Base-by-base conservation (phyloP, 2,888 invertebrate genomes). In the Cryptus viduatorius region DNA sequence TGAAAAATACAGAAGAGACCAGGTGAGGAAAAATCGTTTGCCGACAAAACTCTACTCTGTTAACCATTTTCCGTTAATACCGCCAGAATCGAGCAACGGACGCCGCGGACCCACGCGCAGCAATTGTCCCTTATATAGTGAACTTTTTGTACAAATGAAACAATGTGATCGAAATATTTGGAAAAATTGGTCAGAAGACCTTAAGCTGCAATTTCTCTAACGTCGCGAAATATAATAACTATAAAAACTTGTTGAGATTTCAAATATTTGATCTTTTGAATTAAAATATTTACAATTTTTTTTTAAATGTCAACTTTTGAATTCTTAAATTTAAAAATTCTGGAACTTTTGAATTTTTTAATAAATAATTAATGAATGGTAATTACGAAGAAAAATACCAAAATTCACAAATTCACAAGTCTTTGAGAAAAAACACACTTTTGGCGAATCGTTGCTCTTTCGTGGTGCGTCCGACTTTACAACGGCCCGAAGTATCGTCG, bases 401-500 rank as follows among this genome's bases (percentile, higher is more conserved):
- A 24, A 24, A 19, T 56, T 56, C 19, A 1, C 12, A 4, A 5
- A 59, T 59, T 59, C 1, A 59, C 12, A 0, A 29, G 14, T 5
- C 14, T n/a, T 1, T 3, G 12, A 19, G n/a, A 24, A 46, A 31
- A 14, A 37, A 42, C 19, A 16, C 68, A 77, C 77, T 67, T 77
- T 68, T 0, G 53, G 56, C 7, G 77, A 68, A 46, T 67, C 46
- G 12, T 7, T 24, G 31, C 12, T 77, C 16, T 77, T 68, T 42
- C 14, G 24, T 4, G 76, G 67, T 12, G 42, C 14, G 29, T 77
- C 77, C 16, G 77, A 46, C 29, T 77, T 67, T 3, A 77, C 77
- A 16, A 77, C 68, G 16, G 77, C 77, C 12, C 46, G 68, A 77
- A 77, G 46, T 19, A 59, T 77, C 46, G 77, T 59, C 8, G 77